Evolutionary conservation across 2,797 vertebrate species (phyloP).

Genomic region (Pseudochaenichthys georgianus): DNA sequence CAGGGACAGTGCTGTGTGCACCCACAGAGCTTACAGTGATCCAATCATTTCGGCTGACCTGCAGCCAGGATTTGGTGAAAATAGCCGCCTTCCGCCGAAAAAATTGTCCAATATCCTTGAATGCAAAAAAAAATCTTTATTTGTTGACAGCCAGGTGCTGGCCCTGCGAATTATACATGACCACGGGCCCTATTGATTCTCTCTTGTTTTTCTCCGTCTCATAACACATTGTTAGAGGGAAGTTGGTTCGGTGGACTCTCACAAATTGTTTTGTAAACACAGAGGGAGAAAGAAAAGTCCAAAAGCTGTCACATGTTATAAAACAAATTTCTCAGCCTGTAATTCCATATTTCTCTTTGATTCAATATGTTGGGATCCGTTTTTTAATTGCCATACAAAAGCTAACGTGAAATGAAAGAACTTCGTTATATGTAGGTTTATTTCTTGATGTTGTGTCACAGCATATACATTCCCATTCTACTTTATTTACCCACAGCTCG

Average conservation of each 20-base stretch:
- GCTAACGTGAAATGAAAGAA: constrained; percentile 39
- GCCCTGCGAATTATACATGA: constrained; percentile 83
- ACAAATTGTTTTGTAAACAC: constrained; percentile 80
- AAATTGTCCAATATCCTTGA: constrained; percentile 79
- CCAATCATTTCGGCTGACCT: constrained; percentile 76
- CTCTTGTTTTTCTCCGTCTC: constrained; percentile 82
- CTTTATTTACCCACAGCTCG: constrained; percentile 45
- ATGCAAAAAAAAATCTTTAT: constrained; percentile 75
- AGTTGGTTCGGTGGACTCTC: constrained; percentile 71
- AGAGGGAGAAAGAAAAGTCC: constrained; percentile 49
- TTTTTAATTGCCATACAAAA: constrained; percentile 25
- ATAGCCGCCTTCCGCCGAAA: constrained; percentile 68
- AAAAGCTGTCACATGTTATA: constrained; percentile 64
- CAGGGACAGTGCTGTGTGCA: constrained; percentile 62
- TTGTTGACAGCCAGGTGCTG: constrained; percentile 79
- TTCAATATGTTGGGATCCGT: constrained; percentile 36
- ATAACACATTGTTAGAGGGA: constrained; percentile 79
- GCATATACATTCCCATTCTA: constrained; percentile 38
- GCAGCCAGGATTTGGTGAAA: constrained; percentile 76
- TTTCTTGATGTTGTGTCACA: constrained; percentile 31
- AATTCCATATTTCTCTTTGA: constrained; percentile 55
- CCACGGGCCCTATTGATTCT: constrained; percentile 82
- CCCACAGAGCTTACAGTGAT: constrained; percentile 74
- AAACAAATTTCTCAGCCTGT: constrained; percentile 51
- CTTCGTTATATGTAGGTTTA: constrained; percentile 48